Percentiles rank a stretch among this genome's conserved stretches.
phyloP scores from a whole-genome alignment of 2,888 invertebrate species.

The Charanyca ferruginea region DNA sequence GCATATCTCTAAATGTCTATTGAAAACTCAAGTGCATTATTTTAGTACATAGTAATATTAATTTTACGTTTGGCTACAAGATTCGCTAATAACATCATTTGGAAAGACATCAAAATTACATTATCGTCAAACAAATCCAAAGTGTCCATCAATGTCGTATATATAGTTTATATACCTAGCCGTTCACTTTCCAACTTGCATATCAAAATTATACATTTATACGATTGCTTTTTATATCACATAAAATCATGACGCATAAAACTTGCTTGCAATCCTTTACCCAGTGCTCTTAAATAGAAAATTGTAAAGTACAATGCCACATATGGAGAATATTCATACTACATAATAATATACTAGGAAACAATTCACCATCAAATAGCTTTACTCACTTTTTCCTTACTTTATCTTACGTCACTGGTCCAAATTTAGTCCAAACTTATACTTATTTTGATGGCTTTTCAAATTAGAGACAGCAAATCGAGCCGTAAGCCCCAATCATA shows the following conservation, averaged over 20 bases:
- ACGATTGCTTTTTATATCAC: conserved; percentile 65
- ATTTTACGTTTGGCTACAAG: conserved; percentile 59
- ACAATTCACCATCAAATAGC: conserved; percentile 60
- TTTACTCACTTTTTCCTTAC: conserved; percentile 63
- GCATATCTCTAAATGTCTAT: conserved; percentile 64
- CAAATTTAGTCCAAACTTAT: conserved; percentile 61
- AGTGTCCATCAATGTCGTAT: conserved; percentile 51
- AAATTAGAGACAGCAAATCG: conserved; percentile 65
- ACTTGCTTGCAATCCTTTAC: conserved; percentile 53
- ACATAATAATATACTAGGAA: conserved; percentile 61
- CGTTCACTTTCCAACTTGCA: conserved; percentile 55
- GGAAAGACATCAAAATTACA: conserved; percentile 68
- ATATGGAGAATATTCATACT: conserved; percentile 62
- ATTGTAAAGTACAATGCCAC: conserved; percentile 61
- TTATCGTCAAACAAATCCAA: conserved; percentile 47
- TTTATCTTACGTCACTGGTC: conserved; percentile 61
- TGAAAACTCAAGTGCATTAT: conserved; percentile 75
- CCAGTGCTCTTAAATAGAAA: conserved; percentile 59
- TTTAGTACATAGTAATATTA: conserved; percentile 66
- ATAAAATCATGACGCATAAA: conserved; percentile 65
- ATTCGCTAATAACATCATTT: conserved; percentile 61
- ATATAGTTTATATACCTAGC: conserved; percentile 50
- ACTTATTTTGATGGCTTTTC: conserved; percentile 68
- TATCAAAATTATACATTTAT: conserved; percentile 63
- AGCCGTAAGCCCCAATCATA: conserved; percentile 76